phyloP scores from a whole-genome alignment of 30 jellyfish, hydroid and myxozoan species.

The Cassiopea andromeda region DNA sequence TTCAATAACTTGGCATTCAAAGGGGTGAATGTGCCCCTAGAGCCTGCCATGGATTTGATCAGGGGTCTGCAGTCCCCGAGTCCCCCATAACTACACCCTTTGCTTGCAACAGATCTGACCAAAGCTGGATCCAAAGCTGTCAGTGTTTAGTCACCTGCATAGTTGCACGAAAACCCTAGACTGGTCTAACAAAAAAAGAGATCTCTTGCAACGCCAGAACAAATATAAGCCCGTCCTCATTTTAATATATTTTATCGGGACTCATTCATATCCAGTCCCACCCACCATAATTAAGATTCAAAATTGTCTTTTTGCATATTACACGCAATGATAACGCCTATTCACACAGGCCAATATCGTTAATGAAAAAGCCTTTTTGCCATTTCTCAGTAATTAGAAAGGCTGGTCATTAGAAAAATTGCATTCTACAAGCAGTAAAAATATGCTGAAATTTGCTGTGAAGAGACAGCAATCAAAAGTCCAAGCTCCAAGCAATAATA shows the following conservation, averaged over 20 bases:
- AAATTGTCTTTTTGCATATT: background rate
- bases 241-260: background rate
- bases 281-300: background rate
- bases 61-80: no score
- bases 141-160: background rate
- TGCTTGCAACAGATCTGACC: no score
- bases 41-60: no score
- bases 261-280: background rate
- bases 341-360: background rate
- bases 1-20: no score
- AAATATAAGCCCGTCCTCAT: background rate
- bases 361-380: background rate
- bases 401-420: background rate
- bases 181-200: background rate
- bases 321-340: background rate
- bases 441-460: no score
- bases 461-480: no score
- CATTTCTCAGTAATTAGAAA: background rate
- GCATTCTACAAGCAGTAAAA: no score
- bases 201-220: background rate
- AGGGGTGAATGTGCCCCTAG: no score
- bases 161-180: background rate
- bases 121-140: no score
- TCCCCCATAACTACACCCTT: no score
- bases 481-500: no score